Conservation (phyloP, 1,140 invertebrate genomes). For the Drosophila pseudoobscura region DNA sequence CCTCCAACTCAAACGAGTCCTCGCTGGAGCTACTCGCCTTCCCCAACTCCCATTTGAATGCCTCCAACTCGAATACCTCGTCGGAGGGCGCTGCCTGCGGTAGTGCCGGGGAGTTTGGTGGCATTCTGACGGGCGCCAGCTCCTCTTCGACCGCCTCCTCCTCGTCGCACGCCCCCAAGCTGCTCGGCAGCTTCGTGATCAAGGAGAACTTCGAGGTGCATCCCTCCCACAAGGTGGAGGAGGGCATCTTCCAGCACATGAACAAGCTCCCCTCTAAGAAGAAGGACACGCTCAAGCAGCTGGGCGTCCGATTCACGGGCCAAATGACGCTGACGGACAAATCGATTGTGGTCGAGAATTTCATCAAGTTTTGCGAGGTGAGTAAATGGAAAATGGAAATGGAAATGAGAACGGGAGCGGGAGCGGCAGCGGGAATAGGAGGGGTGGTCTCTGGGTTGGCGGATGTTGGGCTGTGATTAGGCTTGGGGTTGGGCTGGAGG, state of each 20-base stretch:
- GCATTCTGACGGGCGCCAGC: constrained; percentile 57
- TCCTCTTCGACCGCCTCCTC: constrained; percentile 48
- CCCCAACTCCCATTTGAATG: constrained; percentile 77
- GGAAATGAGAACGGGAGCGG: no score
- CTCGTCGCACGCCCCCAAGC: constrained; percentile 60
- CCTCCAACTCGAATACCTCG: constrained; percentile 81
- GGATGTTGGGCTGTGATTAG: no score
- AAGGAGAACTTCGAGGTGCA: constrained; percentile 82
- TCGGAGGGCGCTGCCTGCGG: constrained; percentile 75
- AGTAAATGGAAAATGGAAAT: constrained; percentile 26
- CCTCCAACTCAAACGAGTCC: constrained; percentile 79
- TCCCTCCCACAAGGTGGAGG: constrained; percentile 81
- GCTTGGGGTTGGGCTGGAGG: constrained; percentile 7
- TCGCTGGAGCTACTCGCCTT: constrained; percentile 75
- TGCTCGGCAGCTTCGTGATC: constrained; percentile 75
- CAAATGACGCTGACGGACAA: constrained; percentile 82
- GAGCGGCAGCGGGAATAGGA: no score
- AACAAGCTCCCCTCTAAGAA: constrained; percentile 81
- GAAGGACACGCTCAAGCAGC: constrained; percentile 79
- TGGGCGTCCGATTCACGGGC: constrained; percentile 81
- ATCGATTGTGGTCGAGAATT: constrained; percentile 83
- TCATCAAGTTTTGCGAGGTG: constrained; percentile 80
- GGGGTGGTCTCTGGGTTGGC: background rate
- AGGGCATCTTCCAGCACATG: constrained; percentile 83
- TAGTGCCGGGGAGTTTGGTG: constrained; percentile 70